phyloP scores from a whole-genome alignment of 2,797 vertebrate genomes.

The Taenioides sp. region DNA sequence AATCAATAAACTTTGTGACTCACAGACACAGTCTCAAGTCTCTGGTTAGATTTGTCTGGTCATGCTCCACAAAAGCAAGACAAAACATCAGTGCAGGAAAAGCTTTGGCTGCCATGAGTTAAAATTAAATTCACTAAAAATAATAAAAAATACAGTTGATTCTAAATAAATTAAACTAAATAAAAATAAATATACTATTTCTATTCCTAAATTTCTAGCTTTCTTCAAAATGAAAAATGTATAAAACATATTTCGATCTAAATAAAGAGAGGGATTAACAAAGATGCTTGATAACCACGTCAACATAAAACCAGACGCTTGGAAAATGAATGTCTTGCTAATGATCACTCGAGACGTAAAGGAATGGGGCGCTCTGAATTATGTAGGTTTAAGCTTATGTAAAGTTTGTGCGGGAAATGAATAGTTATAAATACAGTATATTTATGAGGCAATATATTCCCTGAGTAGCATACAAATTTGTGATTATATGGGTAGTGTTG shows the following conservation, averaged over 20 bases:
- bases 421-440: constrained; percentile 9
- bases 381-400: constrained; percentile 23
- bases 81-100: no score
- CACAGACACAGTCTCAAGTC: background rate
- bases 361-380: background rate
- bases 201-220: background rate
- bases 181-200: background rate
- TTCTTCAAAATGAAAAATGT: constrained; percentile 32
- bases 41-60: background rate
- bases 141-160: no score
- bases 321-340: background rate
- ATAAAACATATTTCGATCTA: constrained; percentile 25
- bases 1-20: constrained; percentile 1
- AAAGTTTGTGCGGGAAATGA: constrained; percentile 13
- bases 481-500: background rate
- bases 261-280: constrained; percentile 40
- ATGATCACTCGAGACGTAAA: background rate
- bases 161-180: no score
- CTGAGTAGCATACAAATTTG: background rate
- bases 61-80: no score
- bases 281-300: constrained; percentile 6
- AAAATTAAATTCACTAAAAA: no score
- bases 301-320: constrained; percentile 5
- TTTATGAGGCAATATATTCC: background rate
- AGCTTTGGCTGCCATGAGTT: no score